These are phyloP conservation scores for Bradypus variegatus DNA, from an alignment of 2,797 vertebrate genomes.

Conservation along the genomic window DNA sequence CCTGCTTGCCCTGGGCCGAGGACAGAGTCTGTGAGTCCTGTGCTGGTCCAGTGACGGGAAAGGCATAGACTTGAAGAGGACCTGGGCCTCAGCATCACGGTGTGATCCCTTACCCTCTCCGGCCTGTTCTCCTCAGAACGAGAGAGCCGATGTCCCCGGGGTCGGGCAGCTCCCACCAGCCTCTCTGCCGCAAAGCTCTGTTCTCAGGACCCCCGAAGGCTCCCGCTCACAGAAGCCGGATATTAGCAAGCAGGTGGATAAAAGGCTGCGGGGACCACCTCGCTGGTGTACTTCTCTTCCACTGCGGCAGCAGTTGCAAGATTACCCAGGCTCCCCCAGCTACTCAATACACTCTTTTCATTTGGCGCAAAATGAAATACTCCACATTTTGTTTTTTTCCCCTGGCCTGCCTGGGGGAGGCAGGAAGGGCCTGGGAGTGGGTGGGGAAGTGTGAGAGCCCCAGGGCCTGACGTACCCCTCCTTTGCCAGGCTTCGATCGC, in stretches of 20 bases:
- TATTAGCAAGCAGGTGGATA: not conserved
- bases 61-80: not conserved
- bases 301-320: not conserved
- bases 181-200: not conserved
- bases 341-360: slow-evolving; percentile 13
- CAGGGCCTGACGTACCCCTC: not conserved
- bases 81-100: not conserved
- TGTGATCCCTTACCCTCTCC: not conserved
- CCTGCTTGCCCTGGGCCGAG: not conserved
- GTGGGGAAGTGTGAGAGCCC: not conserved
- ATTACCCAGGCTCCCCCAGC: not conserved
- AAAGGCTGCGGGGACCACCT: not conserved
- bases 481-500: slow-evolving; percentile 86
- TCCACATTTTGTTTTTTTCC: slow-evolving; percentile 3
- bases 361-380: slow-evolving; percentile 27
- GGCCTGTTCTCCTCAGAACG: not conserved
- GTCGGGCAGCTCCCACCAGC: not conserved
- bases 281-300: not conserved
- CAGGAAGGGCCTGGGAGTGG: not conserved
- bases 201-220: not conserved
- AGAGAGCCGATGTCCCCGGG: not conserved
- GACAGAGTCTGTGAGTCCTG: not conserved
- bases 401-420: not conserved
- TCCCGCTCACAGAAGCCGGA: not conserved
- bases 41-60: not conserved